Conservation (phyloP, 2,797 vertebrate genomes). For the Crenichthys baileyi region DNA sequence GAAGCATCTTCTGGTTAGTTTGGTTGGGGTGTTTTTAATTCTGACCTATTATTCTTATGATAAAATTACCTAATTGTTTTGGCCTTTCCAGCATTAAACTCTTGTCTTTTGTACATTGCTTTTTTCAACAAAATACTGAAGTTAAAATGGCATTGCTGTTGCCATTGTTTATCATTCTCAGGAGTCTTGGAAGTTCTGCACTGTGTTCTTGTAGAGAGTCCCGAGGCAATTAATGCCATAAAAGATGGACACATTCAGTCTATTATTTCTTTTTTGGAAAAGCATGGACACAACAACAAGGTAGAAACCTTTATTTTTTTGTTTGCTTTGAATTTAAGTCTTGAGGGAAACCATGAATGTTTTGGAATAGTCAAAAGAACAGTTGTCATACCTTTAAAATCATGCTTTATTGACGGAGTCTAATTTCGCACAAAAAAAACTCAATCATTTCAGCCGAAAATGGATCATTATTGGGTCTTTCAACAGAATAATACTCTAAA, state of each 20-base stretch:
- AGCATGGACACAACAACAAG: constrained; percentile 93
- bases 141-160: neutral
- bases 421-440: too few species aligned
- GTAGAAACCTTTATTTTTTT: constrained; percentile 60
- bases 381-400: too few species aligned
- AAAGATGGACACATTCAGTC: constrained; percentile 94
- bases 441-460: too few species aligned
- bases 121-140: neutral
- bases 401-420: too few species aligned
- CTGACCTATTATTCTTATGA: neutral
- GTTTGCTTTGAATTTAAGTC: neutral
- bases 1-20: constrained; percentile 91
- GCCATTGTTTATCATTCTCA: constrained; percentile 49
- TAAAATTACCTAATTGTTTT: neutral
- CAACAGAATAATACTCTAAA: neutral
- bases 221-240: constrained; percentile 92
- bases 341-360: neutral
- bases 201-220: constrained; percentile 92
- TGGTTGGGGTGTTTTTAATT: neutral
- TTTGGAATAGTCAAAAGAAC: neutral
- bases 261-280: constrained; percentile 92
- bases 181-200: constrained; percentile 94
- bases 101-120: neutral
- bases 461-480: neutral
- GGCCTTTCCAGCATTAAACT: neutral